These are phyloP conservation scores for Apodemus agrarius DNA, from an alignment of 2,797 vertebrate genomes.

Conservation along the genomic window DNA sequence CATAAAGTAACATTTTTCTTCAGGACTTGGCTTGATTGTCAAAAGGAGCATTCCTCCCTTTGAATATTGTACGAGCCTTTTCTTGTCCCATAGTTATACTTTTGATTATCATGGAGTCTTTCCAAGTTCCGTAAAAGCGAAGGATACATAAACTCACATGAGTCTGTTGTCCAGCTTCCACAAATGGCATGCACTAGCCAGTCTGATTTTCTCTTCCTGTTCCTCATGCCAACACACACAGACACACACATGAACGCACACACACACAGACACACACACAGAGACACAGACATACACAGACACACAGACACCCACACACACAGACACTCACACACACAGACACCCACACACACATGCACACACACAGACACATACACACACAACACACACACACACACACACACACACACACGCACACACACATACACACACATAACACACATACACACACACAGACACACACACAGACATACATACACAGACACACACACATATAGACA, in stretches of 20 bases:
- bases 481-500: not conserved
- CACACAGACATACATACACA: too few relatives aligned
- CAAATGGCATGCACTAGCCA: not conserved
- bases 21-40: slow-evolving; percentile 9
- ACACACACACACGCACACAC: not conserved
- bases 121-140: not conserved
- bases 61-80: slow-evolving; percentile 38
- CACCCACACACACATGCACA: too few relatives aligned
- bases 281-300: not conserved
- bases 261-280: not conserved
- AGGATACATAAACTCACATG: not conserved
- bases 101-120: slow-evolving; percentile 16
- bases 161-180: not conserved
- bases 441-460: not conserved
- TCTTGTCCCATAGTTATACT: not conserved
- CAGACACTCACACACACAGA: not conserved
- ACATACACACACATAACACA: not conserved
- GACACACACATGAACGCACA: too few relatives aligned
- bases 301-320: too few relatives aligned
- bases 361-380: not conserved
- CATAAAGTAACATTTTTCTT: slow-evolving; percentile 40
- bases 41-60: slow-evolving; percentile 3
- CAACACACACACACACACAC: not conserved
- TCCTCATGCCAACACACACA: not conserved
- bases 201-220: not conserved